Percentiles rank a stretch among this genome's conserved stretches.
Conservation (phyloP, 2,888 invertebrate genomes). For the Harpagoxenus sublaevis region DNA sequence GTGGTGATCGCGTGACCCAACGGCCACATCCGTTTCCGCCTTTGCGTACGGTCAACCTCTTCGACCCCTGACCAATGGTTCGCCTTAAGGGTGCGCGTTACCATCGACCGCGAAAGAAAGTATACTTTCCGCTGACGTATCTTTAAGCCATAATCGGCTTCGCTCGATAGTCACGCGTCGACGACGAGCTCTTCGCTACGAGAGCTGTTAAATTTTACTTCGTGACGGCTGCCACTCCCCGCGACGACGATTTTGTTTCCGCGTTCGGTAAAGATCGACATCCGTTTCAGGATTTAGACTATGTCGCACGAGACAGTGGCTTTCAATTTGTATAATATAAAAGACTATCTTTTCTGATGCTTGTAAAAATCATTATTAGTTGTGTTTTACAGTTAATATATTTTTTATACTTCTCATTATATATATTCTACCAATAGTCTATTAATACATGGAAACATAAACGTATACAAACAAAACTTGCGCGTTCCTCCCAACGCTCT, state of each 20-base stretch:
- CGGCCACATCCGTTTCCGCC: constrained; percentile 85
- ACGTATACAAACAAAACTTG: neutral
- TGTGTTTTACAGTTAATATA: neutral
- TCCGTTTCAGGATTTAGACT: neutral
- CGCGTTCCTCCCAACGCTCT: neutral
- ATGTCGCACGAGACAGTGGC: neutral
- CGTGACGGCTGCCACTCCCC: neutral
- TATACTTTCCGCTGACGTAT: constrained; percentile 75
- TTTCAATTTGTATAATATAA: neutral
- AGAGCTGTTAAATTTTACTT: constrained; percentile 60
- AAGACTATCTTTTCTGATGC: neutral
- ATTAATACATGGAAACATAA: neutral
- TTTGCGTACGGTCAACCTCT: constrained; percentile 82
- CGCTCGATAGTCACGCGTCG: constrained; percentile 74
- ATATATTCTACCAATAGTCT: neutral
- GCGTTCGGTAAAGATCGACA: neutral
- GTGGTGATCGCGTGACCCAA: constrained; percentile 84
- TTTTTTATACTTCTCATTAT: neutral
- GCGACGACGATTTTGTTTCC: constrained; percentile 11
- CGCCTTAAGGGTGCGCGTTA: constrained; percentile 78
- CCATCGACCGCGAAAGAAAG: constrained; percentile 78
- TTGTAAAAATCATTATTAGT: neutral
- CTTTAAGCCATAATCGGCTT: constrained; percentile 73
- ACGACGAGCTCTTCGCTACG: constrained; percentile 37
- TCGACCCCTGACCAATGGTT: constrained; percentile 79